Percentiles rank a stretch among this genome's conserved stretches.
Conservation (phyloP, 2,797 vertebrate species). For the Eulemur coronatus region DNA sequence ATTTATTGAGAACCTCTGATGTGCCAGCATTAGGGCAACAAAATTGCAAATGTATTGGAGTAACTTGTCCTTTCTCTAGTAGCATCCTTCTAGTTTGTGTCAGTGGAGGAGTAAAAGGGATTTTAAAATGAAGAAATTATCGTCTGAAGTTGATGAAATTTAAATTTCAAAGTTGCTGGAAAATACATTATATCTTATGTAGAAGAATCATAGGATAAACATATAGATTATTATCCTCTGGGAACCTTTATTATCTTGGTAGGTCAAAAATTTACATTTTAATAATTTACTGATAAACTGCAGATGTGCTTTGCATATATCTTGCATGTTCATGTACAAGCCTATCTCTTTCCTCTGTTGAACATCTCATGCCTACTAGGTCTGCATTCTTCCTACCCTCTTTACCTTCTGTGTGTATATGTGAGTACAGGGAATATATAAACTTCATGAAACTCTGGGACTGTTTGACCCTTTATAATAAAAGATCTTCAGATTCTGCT, state of each 20-base stretch:
- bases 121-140: background rate
- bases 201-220: background rate
- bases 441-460: background rate
- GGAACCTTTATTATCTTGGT: background rate
- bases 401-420: background rate
- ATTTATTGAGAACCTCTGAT: background rate
- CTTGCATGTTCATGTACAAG: background rate
- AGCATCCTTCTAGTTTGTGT: background rate
- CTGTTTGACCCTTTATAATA: background rate
- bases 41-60: background rate
- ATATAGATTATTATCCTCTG: background rate
- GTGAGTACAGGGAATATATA: background rate
- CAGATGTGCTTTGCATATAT: background rate
- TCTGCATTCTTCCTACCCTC: too few relatives aligned
- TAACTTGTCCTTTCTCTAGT: background rate
- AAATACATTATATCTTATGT: background rate
- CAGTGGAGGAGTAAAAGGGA: background rate
- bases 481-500: background rate
- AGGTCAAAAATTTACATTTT: background rate
- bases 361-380: background rate
- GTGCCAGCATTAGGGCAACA: background rate
- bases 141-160: background rate
- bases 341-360: background rate
- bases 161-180: conserved; percentile 20
- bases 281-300: background rate